These are phyloP conservation scores for Ancistrus triradiatus DNA, from an alignment of 2,113 vertebrate species.

Conservation along the genomic window DNA sequence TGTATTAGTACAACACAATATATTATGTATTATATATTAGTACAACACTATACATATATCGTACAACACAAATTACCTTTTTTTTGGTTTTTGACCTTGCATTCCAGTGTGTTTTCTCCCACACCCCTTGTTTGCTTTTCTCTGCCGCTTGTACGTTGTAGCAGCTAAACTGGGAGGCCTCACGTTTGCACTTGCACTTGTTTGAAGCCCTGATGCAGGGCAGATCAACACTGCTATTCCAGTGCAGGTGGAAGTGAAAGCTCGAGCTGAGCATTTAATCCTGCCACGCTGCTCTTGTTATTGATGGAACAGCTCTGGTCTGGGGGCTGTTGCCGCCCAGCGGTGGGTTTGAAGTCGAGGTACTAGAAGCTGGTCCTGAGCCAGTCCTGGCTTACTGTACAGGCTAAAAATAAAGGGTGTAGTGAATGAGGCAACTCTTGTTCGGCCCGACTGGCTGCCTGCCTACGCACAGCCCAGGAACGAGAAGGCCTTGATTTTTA, in stretches of 20 bases:
- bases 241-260: slow-evolving; percentile 21
- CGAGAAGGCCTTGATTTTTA: slow-evolving; percentile 37
- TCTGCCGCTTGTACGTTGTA: too few species aligned
- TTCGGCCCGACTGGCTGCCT: slow-evolving; percentile 50
- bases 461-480: slow-evolving; percentile 44
- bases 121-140: too few species aligned
- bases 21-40: too few species aligned
- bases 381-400: slow-evolving; percentile 66
- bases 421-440: slow-evolving; percentile 62
- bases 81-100: too few species aligned
- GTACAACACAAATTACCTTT: too few species aligned
- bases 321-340: slow-evolving; percentile 37
- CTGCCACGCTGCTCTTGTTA: slow-evolving; percentile 20
- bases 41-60: too few species aligned
- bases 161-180: not conserved
- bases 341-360: slow-evolving; percentile 64
- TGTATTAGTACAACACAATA: too few species aligned
- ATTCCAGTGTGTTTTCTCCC: too few species aligned
- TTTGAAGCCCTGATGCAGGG: slow-evolving; percentile 26
- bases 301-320: slow-evolving; percentile 4
- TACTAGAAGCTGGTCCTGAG: slow-evolving; percentile 69
- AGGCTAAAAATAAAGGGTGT: slow-evolving; percentile 66
- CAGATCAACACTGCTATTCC: slow-evolving; percentile 26
- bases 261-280: slow-evolving; percentile 19
- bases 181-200: not conserved